Conservation (phyloP, 2,113 vertebrate species). For the Dendrocopos noguchii region DNA sequence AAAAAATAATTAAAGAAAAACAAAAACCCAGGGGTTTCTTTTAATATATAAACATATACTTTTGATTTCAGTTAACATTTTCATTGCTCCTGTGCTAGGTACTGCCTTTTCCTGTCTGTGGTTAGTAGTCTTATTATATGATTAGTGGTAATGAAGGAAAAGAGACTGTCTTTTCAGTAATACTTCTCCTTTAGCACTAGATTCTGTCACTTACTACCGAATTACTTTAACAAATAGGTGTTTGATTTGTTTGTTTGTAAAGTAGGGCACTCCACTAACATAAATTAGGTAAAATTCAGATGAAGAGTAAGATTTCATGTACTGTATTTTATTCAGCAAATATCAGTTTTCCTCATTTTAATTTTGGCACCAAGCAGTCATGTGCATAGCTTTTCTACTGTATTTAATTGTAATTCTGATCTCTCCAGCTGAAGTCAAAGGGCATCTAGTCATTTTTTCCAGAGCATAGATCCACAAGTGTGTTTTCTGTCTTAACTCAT, state of each 20-base stretch:
- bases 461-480: background rate
- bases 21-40: background rate
- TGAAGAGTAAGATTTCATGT: background rate
- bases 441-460: slow-evolving; percentile 1
- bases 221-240: background rate
- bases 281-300: background rate
- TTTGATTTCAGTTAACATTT: background rate
- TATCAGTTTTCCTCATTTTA: background rate
- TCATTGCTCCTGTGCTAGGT: background rate
- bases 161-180: fast-evolving
- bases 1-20: background rate
- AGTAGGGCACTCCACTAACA: background rate
- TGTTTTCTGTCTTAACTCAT: background rate
- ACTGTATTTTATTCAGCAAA: background rate
- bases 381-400: background rate
- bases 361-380: background rate
- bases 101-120: background rate
- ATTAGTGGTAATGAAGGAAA: background rate
- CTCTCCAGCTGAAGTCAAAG: background rate
- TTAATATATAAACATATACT: background rate
- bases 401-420: background rate
- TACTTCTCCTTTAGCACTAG: background rate
- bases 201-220: background rate
- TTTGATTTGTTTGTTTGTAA: background rate
- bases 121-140: background rate